These are phyloP conservation scores for Psittacus erithacus DNA, from an alignment of 2,113 vertebrate species.

Conservation along the genomic window DNA sequence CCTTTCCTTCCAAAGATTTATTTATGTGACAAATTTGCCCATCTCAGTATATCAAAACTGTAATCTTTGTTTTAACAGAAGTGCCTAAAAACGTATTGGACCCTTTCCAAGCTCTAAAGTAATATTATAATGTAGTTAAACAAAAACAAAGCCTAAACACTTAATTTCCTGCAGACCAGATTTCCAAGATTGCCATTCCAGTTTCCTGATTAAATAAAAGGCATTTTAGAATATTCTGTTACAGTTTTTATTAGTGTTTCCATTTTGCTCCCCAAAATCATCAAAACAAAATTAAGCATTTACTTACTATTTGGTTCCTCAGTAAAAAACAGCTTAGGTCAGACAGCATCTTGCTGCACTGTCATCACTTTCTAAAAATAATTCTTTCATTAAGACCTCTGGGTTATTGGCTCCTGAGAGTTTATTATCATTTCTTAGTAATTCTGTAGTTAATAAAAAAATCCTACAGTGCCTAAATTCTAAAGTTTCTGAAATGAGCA, in stretches of 20 bases:
- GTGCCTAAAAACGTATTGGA: constrained; percentile 26
- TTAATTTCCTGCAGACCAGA: constrained; percentile 59
- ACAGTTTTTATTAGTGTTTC: constrained; percentile 17
- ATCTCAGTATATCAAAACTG: not conserved
- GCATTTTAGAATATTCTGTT: constrained; percentile 21
- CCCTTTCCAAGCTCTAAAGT: not conserved
- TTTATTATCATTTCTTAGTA: not conserved
- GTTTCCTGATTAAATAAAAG: constrained; percentile 33
- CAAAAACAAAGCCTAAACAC: constrained; percentile 56
- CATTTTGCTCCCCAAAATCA: not conserved
- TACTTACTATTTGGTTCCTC: not conserved
- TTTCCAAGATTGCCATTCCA: not conserved
- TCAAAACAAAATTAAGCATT: constrained; percentile 6
- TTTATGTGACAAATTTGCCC: not conserved
- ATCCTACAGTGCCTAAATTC: not conserved
- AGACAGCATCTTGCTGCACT: not conserved
- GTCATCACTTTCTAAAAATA: not conserved
- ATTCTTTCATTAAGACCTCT: not conserved
- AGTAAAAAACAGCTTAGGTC: not conserved
- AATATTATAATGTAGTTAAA: constrained; percentile 35
- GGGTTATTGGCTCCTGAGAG: not conserved
- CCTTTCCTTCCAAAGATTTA: not conserved
- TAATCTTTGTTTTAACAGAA: not conserved
- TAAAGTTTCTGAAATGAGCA: not conserved
- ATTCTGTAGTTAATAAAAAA: not conserved